These are phyloP conservation scores for Polymixis flavicincta DNA, from an alignment of 2,888 invertebrate genomes.

Conservation along the genomic window DNA sequence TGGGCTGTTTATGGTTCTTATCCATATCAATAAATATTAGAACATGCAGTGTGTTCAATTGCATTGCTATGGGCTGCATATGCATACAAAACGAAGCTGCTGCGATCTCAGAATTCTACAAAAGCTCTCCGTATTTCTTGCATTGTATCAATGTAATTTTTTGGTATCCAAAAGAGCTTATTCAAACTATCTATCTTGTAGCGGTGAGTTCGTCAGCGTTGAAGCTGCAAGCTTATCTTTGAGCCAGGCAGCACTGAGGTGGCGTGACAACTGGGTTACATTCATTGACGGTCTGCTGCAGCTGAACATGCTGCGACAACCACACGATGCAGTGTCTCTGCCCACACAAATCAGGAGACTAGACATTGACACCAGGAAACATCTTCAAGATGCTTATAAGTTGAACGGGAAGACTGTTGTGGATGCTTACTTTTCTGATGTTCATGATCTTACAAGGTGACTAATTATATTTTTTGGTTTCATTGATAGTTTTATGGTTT, in stretches of 20 bases:
- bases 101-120: background rate
- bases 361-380: conserved; percentile 61
- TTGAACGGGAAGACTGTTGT: conserved; percentile 32
- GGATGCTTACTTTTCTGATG: conserved; percentile 19
- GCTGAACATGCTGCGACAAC: conserved; percentile 91
- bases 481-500: too few species aligned
- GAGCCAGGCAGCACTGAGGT: conserved; percentile 83
- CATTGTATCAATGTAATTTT: too few species aligned
- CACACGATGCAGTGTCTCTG: conserved; percentile 90
- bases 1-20: background rate
- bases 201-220: conserved; percentile 73
- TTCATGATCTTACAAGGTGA: conserved; percentile 19
- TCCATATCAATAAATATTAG: background rate
- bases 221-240: conserved; percentile 56
- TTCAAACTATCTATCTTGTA: conserved; percentile 32
- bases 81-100: too few species aligned
- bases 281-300: conserved; percentile 96
- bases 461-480: too few species aligned
- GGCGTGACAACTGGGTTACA: conserved; percentile 91
- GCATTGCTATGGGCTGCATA: too few species aligned
- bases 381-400: conserved; percentile 39
- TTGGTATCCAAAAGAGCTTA: background rate
- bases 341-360: conserved; percentile 86
- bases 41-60: background rate
- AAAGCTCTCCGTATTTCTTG: too few species aligned